A percentile compares a stretch with the other conserved stretches of the same genome.
Evolutionary conservation across 2,113 vertebrate species (phyloP).

Genomic region (Ramphastos sulfuratus): DNA sequence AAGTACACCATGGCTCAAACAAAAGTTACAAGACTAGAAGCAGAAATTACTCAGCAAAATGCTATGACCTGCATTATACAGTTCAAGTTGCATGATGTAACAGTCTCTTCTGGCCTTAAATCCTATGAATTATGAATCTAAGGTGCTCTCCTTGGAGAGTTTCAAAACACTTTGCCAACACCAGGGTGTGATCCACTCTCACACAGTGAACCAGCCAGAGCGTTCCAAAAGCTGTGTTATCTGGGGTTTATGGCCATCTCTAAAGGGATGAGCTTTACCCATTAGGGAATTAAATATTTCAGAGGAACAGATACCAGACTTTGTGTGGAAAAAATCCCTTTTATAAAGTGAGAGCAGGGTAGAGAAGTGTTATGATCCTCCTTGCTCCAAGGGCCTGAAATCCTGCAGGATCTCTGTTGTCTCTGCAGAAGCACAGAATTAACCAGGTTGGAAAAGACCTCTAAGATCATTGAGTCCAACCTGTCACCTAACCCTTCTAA

Average conservation of each 20-base stretch:
- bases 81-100: slow-evolving; percentile 11
- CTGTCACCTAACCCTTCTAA: too few relatives aligned
- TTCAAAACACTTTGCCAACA: background rate
- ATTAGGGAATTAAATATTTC: background rate
- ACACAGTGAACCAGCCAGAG: background rate
- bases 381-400: background rate
- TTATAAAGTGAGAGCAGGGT: background rate
- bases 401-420: background rate
- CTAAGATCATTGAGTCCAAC: too few relatives aligned
- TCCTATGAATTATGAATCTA: slow-evolving; percentile 4
- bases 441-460: too few relatives aligned
- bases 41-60: slow-evolving; percentile 7
- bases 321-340: background rate
- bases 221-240: background rate
- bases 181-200: background rate
- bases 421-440: background rate
- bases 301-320: background rate
- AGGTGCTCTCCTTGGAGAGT: background rate
- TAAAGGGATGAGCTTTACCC: background rate
- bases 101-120: background rate
- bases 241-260: background rate
- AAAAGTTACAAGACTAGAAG: background rate
- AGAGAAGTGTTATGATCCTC: background rate
- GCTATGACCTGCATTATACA: background rate
- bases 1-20: background rate